Evolutionary conservation across 2,888 invertebrate species (phyloP).

Genomic region (Cistogaster globosa): DNA sequence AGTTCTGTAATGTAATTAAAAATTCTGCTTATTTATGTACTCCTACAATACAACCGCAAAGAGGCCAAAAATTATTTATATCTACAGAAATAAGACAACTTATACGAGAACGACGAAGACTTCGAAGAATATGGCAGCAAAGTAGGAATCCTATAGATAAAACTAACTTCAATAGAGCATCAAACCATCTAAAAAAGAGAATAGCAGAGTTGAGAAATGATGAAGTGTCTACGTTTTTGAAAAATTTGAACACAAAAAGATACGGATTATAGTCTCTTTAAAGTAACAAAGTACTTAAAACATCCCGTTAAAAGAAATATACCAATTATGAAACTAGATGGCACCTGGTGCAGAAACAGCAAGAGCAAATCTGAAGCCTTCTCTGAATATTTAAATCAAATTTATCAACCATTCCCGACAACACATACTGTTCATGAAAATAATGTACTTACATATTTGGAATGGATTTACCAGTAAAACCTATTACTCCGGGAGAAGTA

Average conservation of each 20-base stretch:
- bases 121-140: slow-evolving; percentile 14
- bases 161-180: slow-evolving; percentile 24
- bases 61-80: neutral
- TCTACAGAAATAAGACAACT: slow-evolving; percentile 7
- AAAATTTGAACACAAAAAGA: neutral
- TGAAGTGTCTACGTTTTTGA: neutral
- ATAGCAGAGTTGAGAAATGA: too few relatives aligned
- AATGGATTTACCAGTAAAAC: slow-evolving; percentile 1
- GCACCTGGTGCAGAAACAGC: neutral
- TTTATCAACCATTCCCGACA: neutral
- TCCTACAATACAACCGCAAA: neutral
- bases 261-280: neutral
- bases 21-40: slow-evolving; percentile 14
- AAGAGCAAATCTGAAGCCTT: neutral
- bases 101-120: neutral
- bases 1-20: too few relatives aligned
- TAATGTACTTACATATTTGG: neutral
- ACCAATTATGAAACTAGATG: too few relatives aligned
- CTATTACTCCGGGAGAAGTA: neutral
- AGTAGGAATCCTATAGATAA: slow-evolving; percentile 30
- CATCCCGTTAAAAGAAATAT: too few relatives aligned
- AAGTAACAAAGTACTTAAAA: too few relatives aligned
- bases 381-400: neutral
- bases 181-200: neutral
- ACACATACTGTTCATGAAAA: too few relatives aligned